Base-by-base conservation (phyloP, 2,797 vertebrate genomes). In the Schizothorax lantsangensis region DNA sequence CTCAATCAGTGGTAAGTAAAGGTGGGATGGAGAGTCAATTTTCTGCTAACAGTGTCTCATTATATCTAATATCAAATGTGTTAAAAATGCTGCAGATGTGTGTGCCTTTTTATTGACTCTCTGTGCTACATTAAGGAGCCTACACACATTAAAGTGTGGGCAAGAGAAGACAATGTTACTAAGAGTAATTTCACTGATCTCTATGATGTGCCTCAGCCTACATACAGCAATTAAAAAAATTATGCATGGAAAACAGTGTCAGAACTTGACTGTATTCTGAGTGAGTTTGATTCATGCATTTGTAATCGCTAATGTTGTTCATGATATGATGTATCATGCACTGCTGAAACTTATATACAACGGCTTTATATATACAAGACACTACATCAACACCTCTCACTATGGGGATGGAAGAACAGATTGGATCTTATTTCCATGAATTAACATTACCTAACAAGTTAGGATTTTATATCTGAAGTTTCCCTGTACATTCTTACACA, bases 81-180 rank as follows among this genome's bases (percentile, higher is more conserved):
- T 33, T 30, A 62, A 62, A 62, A 62, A 64, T 43, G 5, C 59
- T 12, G 40, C 17, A 30, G 8, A 80, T 19, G n/a, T 19, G 77
- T 54, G 2, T 5, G 36, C 36, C 36, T 59, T 59, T 59, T 26
- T 0, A 43, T 79, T n/a, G 17, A 45, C 79, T 64, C 79, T 64
- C 12, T 19, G 19, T 36, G 26, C 78, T 43, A 7, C 79, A 36
- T 47, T 21, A 81, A 68, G 17, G 3, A 81, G n/a, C 79, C 79
- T 66, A 68, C 59, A 68, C 26, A 47, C 6, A 81, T 30, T 49
- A 68, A 33, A 81, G n/a, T 62, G 57, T 66, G 79, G 79, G 40
- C 43, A n/a, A 36, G 43, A 81, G 33, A 49, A 33, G 43, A 17
- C 49, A 49, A 47, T 66, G 43, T 49, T 14, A 68, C 43, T 36